Base-by-base conservation (phyloP, 2,888 invertebrate species). In the Tipula unca region DNA sequence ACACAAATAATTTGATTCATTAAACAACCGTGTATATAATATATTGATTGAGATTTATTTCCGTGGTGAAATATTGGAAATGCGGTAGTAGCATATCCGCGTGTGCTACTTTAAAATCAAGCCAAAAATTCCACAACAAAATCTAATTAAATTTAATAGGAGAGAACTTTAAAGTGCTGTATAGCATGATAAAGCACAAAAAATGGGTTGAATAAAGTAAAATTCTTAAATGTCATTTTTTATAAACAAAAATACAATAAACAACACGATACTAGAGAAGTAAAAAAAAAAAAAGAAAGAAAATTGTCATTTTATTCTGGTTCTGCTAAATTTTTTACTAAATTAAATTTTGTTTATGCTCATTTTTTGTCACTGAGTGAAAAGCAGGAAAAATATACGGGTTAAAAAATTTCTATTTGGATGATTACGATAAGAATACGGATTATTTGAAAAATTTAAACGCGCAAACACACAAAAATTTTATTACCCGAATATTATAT, bases 291-390 rank as follows among this genome's bases (percentile, higher is more conserved):
- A 13, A 6, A 25, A 69, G 10, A 69, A 69, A 20, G 69, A 10
- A 69, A 69, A 69, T 10, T 69, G 20, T 10, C 69, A 48, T 48
- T 48, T 17, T 17, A 20, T 48, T 17, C 10, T 48, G 48, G 17
- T 48, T 48, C 48, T 25, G 10, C 10, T 13, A 69, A 69, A 69
- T 69, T 25, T 69, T 69, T 69, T 69, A 69, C 69, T 25, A 69
- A 69, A 69, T 69, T 69, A 69, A 69, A 69, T 69, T 69, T 69
- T 20, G 69, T 69, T 69, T 69, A 69, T 69, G 69, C 69, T 69
- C 69, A 69, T 69, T 69, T 69, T 48, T 48, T 69, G 69, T 69
- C 25, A 25, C 25, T n/a, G 25, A 69, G 69, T 25, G 25, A 69
- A 69, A 69, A 25, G n/a, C 13, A 25, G 69, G 25, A 20, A 13